Percentiles rank a stretch among this genome's conserved stretches.
phyloP scores from a whole-genome alignment of 2,888 invertebrate species.

The Stenchaetothrips biformis region DNA sequence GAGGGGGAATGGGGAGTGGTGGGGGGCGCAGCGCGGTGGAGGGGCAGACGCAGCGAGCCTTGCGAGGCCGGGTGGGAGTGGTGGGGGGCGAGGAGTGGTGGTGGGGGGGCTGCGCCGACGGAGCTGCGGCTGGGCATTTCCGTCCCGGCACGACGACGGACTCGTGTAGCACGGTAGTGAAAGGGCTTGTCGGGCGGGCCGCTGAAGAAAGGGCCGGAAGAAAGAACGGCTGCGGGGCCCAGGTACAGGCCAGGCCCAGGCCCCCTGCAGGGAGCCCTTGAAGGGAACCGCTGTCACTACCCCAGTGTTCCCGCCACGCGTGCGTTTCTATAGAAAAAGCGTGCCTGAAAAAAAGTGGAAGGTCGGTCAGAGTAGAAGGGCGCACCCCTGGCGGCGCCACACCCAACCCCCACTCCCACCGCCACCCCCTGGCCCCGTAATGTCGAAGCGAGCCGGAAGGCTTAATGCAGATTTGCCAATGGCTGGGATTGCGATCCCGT shows the following conservation, averaged over 20 bases:
- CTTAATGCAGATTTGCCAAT: no score
- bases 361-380: no score
- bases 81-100: background rate
- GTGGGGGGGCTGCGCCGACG: background rate
- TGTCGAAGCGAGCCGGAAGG: no score
- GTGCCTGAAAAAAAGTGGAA: no score
- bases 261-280: background rate
- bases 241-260: background rate
- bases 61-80: background rate
- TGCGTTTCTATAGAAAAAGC: no score
- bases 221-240: background rate
- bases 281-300: background rate
- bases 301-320: no score
- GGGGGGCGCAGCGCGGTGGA: background rate
- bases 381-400: no score
- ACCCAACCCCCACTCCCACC: no score
- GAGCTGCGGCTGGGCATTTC: background rate
- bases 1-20: background rate
- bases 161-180: background rate
- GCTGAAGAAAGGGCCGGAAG: background rate
- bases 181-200: background rate
- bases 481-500: no score
- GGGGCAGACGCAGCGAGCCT: no score
- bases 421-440: no score
- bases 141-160: background rate